Conservation (phyloP, 2,113 vertebrate species). For the Manacus vitellinus region DNA sequence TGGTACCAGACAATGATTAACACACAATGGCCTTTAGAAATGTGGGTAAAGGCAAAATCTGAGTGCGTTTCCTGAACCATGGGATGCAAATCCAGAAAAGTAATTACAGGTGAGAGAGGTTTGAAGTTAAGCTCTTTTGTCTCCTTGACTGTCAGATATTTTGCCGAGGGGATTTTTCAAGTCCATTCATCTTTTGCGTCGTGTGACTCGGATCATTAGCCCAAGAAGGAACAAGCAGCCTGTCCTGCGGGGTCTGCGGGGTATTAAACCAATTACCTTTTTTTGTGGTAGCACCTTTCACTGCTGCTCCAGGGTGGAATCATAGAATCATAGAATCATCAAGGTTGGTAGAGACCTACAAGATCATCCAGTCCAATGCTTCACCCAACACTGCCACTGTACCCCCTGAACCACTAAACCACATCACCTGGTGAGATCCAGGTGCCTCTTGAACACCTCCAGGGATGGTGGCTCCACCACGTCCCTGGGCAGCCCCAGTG, state of each 20-base stretch:
- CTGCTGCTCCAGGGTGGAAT: background rate
- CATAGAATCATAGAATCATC: background rate
- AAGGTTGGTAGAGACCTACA: background rate
- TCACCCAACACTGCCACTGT: background rate
- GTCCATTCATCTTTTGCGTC: background rate
- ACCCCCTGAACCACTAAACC: background rate
- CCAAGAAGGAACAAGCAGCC: background rate
- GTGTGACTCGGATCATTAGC: background rate
- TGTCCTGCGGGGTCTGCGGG: background rate
- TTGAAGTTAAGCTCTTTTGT: background rate
- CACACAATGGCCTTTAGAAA: background rate
- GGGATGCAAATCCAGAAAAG: background rate
- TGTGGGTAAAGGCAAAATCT: background rate
- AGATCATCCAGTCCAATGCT: background rate
- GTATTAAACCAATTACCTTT: background rate
- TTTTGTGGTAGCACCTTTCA: background rate
- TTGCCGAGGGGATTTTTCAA: background rate
- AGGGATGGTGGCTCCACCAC: background rate
- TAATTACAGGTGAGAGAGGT: background rate
- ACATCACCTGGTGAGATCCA: background rate
- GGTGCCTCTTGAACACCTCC: background rate
- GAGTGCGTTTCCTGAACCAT: background rate
- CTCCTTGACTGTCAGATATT: background rate
- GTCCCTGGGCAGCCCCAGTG: background rate
- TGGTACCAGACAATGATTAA: slow-evolving; percentile 53